These are phyloP conservation scores for Drosophila pseudoobscura DNA, from an alignment of 1,140 invertebrate species.

Conservation along the genomic window DNA sequence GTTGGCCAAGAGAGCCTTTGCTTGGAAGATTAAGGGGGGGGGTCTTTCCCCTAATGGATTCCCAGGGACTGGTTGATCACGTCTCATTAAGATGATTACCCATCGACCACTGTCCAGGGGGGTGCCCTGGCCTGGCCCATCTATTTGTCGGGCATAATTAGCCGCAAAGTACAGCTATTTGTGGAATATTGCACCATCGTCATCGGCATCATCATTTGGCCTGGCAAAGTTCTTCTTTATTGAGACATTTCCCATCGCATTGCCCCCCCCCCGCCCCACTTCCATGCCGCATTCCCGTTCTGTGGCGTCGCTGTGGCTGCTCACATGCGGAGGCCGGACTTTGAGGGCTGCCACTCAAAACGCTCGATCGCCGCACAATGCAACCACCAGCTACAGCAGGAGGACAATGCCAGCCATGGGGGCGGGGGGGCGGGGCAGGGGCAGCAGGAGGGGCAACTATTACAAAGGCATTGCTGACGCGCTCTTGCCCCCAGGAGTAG, in stretches of 20 bases:
- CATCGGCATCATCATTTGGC: constrained; percentile 19
- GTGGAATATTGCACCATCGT: constrained; percentile 33
- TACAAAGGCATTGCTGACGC: constrained; percentile 34
- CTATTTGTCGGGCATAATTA: constrained; percentile 65
- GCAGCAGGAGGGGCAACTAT: background rate
- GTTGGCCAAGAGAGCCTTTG: background rate
- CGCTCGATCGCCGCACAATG: constrained; percentile 30
- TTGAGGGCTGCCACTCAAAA: constrained; percentile 26
- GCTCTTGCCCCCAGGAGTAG: constrained; percentile 6
- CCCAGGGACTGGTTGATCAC: too few species aligned
- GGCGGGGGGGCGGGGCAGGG: background rate
- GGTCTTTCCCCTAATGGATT: too few species aligned
- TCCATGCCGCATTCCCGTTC: background rate
- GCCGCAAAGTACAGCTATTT: constrained; percentile 66
- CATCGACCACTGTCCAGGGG: too few species aligned
- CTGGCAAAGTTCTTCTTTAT: constrained; percentile 32
- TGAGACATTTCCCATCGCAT: constrained; percentile 23
- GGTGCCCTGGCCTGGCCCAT: background rate
- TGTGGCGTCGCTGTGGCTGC: constrained; percentile 1
- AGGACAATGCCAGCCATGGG: constrained; percentile 16
- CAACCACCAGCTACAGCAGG: constrained; percentile 8
- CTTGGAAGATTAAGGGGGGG: too few species aligned
- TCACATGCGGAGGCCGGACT: constrained; percentile 9
- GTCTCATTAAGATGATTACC: too few species aligned
- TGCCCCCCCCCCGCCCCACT: too few species aligned